phyloP scores from a whole-genome alignment of 2,113 vertebrate species.

The Puffinus mauretanicus region DNA sequence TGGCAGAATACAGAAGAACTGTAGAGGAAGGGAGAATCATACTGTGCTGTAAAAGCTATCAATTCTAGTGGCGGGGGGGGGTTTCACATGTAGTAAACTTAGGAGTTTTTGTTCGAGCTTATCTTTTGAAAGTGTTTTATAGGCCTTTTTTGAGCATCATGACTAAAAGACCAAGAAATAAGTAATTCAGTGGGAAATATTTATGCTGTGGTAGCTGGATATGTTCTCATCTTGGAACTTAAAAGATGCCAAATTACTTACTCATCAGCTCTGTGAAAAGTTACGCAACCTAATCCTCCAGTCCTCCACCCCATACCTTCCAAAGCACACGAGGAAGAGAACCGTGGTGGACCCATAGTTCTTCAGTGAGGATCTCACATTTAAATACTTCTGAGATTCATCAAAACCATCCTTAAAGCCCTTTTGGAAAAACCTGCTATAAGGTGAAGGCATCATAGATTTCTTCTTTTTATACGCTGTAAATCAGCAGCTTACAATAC shows the following conservation, averaged over 20 bases:
- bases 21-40: neutral
- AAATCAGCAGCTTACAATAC: neutral
- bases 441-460: neutral
- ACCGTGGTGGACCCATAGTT: neutral
- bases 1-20: neutral
- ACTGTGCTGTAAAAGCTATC: neutral
- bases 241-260: neutral
- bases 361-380: neutral
- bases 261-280: neutral
- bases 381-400: neutral
- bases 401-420: neutral
- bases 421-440: neutral
- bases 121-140: neutral
- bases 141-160: neutral
- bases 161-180: neutral
- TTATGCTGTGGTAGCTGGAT: neutral
- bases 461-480: neutral
- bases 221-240: neutral
- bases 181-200: neutral
- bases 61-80: rapidly evolving
- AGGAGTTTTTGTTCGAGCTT: neutral
- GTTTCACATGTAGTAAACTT: neutral
- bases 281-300: neutral
- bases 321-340: neutral
- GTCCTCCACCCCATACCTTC: neutral